Conservation (phyloP, 2,797 vertebrate species). For the Tokudaia tokunoshimensis region DNA sequence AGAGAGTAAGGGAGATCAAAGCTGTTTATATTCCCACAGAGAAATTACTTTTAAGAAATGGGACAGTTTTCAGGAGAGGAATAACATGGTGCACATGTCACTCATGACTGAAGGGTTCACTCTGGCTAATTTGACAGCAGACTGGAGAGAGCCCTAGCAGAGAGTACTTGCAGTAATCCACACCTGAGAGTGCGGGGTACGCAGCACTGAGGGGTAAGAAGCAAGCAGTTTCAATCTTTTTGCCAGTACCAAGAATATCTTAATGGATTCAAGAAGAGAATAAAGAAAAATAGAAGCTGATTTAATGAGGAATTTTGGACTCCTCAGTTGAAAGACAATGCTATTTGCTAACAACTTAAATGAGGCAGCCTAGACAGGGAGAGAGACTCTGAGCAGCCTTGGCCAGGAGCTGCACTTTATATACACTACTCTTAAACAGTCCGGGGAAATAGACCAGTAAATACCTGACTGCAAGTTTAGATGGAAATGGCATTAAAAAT, state of each 20-base stretch:
- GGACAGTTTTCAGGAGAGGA: slow-evolving; percentile 31
- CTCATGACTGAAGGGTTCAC: background rate
- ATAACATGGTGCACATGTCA: background rate
- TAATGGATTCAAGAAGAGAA: slow-evolving; percentile 18
- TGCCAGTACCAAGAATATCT: background rate
- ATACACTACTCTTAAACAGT: background rate
- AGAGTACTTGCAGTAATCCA: background rate
- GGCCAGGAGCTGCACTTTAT: background rate
- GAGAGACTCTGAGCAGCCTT: background rate
- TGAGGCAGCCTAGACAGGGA: background rate
- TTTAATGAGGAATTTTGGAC: slow-evolving; percentile 3
- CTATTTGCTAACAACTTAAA: slow-evolving; percentile 23
- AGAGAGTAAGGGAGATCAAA: background rate
- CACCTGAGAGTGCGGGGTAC: background rate
- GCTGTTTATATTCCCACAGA: background rate
- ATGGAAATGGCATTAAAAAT: background rate
- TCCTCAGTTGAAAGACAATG: background rate
- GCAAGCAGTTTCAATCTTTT: background rate
- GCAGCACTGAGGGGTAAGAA: background rate
- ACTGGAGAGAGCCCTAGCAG: background rate
- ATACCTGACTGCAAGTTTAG: background rate
- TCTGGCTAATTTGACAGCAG: slow-evolving; percentile 21
- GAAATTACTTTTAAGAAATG: slow-evolving; percentile 11
- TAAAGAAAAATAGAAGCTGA: background rate
- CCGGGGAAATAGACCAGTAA: background rate